Evolutionary conservation across 2,113 vertebrate genomes (phyloP).

Genomic region (Colius striatus): DNA sequence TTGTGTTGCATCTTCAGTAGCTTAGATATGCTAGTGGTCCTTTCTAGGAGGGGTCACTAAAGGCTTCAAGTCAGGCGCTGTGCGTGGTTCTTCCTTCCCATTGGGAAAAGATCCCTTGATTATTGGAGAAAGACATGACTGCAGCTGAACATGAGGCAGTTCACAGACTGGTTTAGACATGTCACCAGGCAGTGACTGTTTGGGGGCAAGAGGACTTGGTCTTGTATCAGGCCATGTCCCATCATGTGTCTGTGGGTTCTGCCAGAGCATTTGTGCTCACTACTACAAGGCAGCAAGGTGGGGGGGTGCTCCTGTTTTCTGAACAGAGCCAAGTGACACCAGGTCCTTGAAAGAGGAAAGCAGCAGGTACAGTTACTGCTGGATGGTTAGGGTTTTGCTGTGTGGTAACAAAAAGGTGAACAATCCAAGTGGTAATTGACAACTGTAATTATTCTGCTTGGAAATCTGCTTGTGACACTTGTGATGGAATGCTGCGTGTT

Average conservation of each 20-base stretch:
- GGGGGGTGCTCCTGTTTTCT: background rate
- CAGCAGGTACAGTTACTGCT: background rate
- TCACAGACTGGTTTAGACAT: background rate
- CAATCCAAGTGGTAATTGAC: background rate
- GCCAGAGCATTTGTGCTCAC: background rate
- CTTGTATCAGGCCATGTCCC: background rate
- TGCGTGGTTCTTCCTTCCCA: background rate
- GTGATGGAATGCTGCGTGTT: background rate
- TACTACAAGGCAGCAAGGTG: background rate
- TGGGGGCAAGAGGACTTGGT: background rate
- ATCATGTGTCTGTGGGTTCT: fast-evolving
- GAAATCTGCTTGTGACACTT: background rate
- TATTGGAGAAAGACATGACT: background rate
- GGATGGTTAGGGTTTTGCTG: background rate
- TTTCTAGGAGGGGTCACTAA: fast-evolving
- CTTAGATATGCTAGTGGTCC: background rate
- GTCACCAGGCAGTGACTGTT: background rate
- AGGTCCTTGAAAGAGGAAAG: background rate
- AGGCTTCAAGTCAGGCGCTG: background rate
- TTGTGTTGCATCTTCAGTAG: background rate
- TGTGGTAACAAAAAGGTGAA: background rate
- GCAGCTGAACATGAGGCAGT: background rate
- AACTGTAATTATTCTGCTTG: fast-evolving
- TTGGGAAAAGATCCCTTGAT: fast-evolving
- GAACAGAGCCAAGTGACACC: background rate